Evolutionary conservation across 2,888 invertebrate genomes (phyloP).

Genomic region (Sycophila texana): DNA sequence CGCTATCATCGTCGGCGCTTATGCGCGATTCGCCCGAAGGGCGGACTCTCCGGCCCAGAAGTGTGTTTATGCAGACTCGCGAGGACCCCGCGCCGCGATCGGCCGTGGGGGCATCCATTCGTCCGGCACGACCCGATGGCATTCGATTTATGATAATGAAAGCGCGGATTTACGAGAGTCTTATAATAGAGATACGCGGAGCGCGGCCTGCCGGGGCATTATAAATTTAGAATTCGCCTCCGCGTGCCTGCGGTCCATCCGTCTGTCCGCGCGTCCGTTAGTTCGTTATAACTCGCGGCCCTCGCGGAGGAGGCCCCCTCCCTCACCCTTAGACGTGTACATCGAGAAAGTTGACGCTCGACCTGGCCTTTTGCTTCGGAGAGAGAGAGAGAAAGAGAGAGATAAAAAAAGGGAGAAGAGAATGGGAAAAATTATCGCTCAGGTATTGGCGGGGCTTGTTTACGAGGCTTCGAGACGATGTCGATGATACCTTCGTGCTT

Average conservation of each 20-base stretch:
- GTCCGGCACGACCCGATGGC: constrained; percentile 62
- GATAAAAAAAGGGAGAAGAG: neutral
- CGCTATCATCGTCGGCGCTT: neutral
- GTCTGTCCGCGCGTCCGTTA: constrained; percentile 57
- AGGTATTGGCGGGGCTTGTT: too few relatives aligned
- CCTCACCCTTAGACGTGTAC: too few relatives aligned
- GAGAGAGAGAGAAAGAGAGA: neutral
- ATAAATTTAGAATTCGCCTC: constrained; percentile 67
- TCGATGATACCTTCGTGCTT: too few relatives aligned
- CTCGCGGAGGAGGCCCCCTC: neutral
- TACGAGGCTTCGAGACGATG: too few relatives aligned
- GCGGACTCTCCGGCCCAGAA: neutral
- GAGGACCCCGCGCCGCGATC: constrained; percentile 27
- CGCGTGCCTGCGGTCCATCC: constrained; percentile 63
- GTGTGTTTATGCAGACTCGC: neutral
- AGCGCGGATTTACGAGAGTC: constrained; percentile 67
- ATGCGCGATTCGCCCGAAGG: constrained; percentile 2
- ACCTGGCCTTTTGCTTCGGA: neutral
- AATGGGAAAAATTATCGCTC: neutral
- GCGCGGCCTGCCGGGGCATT: constrained; percentile 56
- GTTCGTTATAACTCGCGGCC: constrained; percentile 23
- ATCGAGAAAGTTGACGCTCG: too few relatives aligned
- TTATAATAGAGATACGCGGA: constrained; percentile 68
- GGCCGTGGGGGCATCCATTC: constrained; percentile 60
- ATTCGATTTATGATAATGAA: constrained; percentile 72